Conservation (phyloP, 2,888 invertebrate species). For the Ischnus inquisitorius region DNA sequence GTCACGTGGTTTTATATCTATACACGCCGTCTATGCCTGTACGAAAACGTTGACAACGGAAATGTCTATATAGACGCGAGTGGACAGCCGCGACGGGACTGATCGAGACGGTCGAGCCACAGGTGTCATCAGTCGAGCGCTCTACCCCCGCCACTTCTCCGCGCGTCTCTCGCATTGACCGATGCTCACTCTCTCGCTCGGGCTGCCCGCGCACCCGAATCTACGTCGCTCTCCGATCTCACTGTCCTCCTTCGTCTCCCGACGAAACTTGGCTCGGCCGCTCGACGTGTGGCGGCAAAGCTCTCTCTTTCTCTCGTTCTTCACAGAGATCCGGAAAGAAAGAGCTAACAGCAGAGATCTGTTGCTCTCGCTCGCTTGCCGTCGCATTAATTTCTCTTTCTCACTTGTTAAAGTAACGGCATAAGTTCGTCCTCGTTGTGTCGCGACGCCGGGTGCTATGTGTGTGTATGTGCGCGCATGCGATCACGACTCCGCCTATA, state of each 20-base stretch:
- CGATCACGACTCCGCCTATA: conserved; percentile 21
- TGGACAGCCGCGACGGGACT: conserved; percentile 84
- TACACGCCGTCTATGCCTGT: conserved; percentile 13
- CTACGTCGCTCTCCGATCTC: conserved; percentile 45
- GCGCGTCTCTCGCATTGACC: conserved; percentile 63
- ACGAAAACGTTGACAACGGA: conserved; percentile 70
- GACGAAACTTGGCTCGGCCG: background rate
- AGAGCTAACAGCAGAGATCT: conserved; percentile 24
- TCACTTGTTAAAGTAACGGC: background rate
- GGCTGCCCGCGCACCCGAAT: conserved; percentile 63
- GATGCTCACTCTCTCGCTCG: conserved; percentile 55
- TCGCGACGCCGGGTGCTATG: background rate
- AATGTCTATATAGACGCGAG: conserved; percentile 77
- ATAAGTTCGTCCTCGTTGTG: conserved; percentile 13
- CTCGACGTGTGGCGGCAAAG: conserved; percentile 11
- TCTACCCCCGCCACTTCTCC: conserved; percentile 70
- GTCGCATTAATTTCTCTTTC: conserved; percentile 12
- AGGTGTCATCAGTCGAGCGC: conserved; percentile 81
- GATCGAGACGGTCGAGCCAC: conserved; percentile 82
- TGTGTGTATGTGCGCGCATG: conserved; percentile 15
- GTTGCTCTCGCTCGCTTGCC: background rate
- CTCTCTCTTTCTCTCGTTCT: conserved; percentile 8
- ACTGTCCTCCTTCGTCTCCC: conserved; percentile 40
- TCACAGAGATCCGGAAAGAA: conserved; percentile 10
- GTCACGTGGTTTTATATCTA: conserved; percentile 1